A percentile compares a stretch with the other conserved stretches of the same genome.
phyloP scores from a whole-genome alignment of 1,140 invertebrate species.

The Tetramorium alpestre region DNA sequence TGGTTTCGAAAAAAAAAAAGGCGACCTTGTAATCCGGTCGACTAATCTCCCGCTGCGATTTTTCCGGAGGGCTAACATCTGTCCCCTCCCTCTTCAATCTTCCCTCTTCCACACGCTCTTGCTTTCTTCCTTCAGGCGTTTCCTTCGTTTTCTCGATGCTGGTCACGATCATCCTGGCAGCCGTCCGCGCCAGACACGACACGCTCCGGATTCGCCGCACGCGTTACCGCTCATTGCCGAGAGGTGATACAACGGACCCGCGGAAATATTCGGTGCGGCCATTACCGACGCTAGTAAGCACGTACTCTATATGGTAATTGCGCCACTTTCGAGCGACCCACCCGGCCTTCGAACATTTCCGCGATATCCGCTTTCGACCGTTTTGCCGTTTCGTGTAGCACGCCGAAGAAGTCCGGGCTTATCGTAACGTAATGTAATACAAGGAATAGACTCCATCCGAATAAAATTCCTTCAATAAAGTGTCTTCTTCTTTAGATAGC shows the following conservation, averaged over 20 bases:
- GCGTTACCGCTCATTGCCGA: constrained; percentile 54
- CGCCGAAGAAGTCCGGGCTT: constrained; percentile 11
- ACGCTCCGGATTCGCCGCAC: constrained; percentile 54
- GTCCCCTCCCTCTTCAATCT: neutral
- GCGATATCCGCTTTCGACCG: constrained; percentile 34
- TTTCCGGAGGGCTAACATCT: constrained; percentile 12
- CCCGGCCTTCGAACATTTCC: constrained; percentile 34
- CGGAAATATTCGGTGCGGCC: constrained; percentile 48
- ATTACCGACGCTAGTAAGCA: constrained; percentile 47
- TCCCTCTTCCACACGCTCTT: neutral
- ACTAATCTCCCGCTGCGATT: constrained; percentile 40
- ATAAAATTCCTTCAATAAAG: neutral
- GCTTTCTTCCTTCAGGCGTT: constrained; percentile 2
- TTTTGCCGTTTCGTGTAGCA: constrained; percentile 30
- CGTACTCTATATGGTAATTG: constrained; percentile 64
- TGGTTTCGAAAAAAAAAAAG: no score
- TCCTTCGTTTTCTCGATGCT: constrained; percentile 57
- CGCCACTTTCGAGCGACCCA: constrained; percentile 8
- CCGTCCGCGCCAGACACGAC: constrained; percentile 47
- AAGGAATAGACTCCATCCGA: neutral
- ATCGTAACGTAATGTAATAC: constrained; percentile 28
- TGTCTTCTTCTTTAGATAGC: neutral
- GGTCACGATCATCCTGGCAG: constrained; percentile 70
- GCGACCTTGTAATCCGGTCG: constrained; percentile 17
- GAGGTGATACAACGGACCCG: constrained; percentile 40